phyloP scores from a whole-genome alignment of 2,113 vertebrate species.

The Mus musculus region DNA sequence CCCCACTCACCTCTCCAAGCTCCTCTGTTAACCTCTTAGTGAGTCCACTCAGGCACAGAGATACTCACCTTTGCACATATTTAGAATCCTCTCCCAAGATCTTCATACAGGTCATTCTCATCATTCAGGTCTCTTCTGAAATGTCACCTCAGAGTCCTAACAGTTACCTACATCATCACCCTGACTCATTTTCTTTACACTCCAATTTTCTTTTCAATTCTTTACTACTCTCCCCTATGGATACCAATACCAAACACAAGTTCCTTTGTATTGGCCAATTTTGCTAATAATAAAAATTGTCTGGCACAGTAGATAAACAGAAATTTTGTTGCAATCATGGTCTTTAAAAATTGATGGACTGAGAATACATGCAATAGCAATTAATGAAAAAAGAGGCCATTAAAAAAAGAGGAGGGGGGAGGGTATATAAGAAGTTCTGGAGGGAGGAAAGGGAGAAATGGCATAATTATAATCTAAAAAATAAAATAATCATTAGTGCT shows the following conservation, averaged over 20 bases:
- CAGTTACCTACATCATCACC: not conserved
- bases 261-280: not conserved
- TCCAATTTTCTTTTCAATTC: not conserved
- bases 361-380: not conserved
- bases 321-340: not conserved
- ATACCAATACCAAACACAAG: not conserved
- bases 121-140: not conserved
- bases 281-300: not conserved
- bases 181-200: not conserved
- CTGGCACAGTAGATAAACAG: not conserved
- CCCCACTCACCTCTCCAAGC: not conserved
- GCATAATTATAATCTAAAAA: not conserved
- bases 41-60: not conserved
- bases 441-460: not conserved
- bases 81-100: not conserved
- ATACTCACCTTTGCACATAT: not conserved
- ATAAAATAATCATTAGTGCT: not conserved
- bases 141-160: not conserved
- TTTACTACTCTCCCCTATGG: not conserved
- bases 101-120: not conserved
- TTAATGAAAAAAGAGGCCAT: not conserved
- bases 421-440: not conserved
- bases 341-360: not conserved
- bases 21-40: not conserved
- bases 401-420: not conserved